Base-by-base conservation (phyloP, 1,140 invertebrate species). In the Diachasmimorpha longicaudata region DNA sequence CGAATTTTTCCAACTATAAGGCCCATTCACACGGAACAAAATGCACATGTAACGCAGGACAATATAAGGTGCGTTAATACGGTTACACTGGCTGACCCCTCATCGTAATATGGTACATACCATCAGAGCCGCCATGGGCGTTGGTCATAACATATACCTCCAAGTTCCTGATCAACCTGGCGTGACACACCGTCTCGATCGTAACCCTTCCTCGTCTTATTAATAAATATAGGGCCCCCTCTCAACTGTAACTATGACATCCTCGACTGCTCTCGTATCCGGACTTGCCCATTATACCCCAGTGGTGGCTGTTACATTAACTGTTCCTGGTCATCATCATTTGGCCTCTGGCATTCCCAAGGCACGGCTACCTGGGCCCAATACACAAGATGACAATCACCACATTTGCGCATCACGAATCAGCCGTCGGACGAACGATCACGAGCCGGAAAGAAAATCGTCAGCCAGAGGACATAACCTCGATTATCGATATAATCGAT, bases 191-290 rank as follows among this genome's bases (percentile, higher is more conserved):
- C 44, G 46, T 71, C 39, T 58, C 39, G 44, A 52, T 75, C 37
- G 52, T 69, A 68, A 31, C 11, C 37, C 37, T 14, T 13, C 23
- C 58, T 19, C 23, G 4, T 19, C 58, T 80, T 69, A 85, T 86
- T 87, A 86, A 86, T 85, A 82, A 78, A 69, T 76, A 44, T 58
- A 79, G 70, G 70, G 74, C 48, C 71, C 37, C 46, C 78, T 72
- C 48, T 44, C 8, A 78, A 68, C 52, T 73, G 67, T 81, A 79
- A 37, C 76, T 77, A 73, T 81, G 81, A 81, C 81, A 85, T 84
- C 82, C 82, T 85, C 82, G 79, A 79, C 71, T 85, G 83, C 78
- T 77, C 82, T 82, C 82, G 84, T 85, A 87, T 88, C 86, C 86
- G 83, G 86, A 84, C 85, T 80, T 85, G 82, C 86, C 86, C 85